phyloP scores from a whole-genome alignment of 2,113 vertebrate genomes.

The Lophura nycthemera region DNA sequence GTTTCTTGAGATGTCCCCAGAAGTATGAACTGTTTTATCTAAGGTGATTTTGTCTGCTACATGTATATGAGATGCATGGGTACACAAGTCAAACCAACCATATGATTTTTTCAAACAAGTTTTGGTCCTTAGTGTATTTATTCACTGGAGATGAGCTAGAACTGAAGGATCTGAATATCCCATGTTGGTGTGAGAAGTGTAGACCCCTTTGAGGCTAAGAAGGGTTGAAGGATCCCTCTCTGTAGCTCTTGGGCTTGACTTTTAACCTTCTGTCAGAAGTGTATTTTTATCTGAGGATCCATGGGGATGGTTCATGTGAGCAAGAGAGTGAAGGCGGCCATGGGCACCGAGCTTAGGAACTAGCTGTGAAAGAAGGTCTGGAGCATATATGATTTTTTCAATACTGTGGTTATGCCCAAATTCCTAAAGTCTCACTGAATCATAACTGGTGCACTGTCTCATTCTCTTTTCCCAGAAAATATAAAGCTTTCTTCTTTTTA shows the following conservation, averaged over 20 bases:
- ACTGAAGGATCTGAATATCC: neutral
- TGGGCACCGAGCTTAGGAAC: neutral
- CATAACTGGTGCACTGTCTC: neutral
- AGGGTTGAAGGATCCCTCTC: neutral
- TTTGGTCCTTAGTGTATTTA: neutral
- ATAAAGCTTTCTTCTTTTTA: neutral
- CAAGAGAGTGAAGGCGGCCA: neutral
- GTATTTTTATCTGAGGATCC: neutral
- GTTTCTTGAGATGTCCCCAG: neutral
- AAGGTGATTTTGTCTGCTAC: neutral
- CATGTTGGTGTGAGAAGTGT: neutral
- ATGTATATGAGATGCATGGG: neutral
- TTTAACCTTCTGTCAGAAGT: neutral
- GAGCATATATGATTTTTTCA: neutral
- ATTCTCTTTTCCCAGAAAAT: neutral
- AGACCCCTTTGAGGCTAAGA: neutral
- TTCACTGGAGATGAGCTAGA: neutral
- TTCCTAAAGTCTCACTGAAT: neutral
- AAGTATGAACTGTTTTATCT: neutral
- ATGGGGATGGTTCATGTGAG: neutral
- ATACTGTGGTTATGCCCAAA: neutral
- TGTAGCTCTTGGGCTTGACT: neutral
- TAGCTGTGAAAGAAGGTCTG: neutral
- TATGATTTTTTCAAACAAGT: neutral
- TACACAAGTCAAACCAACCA: neutral